Conservation (phyloP, 2,797 vertebrate genomes). For the Mergus octosetaceus region DNA sequence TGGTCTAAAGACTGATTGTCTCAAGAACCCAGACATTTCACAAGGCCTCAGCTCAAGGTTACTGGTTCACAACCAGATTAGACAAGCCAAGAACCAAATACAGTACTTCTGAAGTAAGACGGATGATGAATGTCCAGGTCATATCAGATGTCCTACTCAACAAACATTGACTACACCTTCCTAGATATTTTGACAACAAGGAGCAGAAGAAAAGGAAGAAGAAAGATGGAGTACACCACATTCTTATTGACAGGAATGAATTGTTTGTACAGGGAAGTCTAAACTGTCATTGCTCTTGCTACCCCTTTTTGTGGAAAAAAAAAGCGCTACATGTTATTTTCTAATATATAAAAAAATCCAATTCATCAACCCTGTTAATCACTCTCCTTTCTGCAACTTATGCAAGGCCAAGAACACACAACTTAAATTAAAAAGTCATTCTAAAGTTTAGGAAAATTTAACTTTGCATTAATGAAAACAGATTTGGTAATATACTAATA, state of each 20-base stretch:
- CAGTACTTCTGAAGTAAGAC: neutral
- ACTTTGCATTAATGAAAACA: neutral
- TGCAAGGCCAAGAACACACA: neutral
- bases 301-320: neutral
- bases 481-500: rapidly evolving
- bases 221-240: neutral
- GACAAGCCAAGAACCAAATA: neutral
- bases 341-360: neutral
- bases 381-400: neutral
- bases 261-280: neutral
- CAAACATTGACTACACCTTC: neutral
- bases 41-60: neutral
- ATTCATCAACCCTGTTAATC: neutral
- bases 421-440: neutral
- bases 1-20: neutral
- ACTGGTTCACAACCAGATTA: neutral
- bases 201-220: neutral
- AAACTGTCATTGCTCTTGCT: neutral
- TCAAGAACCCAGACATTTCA: neutral
- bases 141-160: neutral
- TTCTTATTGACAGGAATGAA: neutral
- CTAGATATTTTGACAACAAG: neutral
- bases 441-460: neutral
- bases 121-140: neutral
- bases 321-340: neutral